Evolutionary conservation across 2,888 invertebrate species (phyloP).

Genomic region (Eueremaeus valkanovi): DNA sequence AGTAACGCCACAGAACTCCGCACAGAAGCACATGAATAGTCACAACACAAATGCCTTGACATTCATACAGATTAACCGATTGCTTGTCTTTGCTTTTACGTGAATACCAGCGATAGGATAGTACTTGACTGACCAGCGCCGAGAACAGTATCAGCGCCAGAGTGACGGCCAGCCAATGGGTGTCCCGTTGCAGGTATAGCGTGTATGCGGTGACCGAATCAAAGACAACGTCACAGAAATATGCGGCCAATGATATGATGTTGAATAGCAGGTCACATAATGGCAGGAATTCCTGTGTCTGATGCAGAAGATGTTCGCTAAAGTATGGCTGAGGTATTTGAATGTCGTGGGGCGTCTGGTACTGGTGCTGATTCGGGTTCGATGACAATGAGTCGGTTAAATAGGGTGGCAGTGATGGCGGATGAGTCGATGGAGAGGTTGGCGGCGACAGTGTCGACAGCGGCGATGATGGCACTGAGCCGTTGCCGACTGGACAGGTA

Average conservation of each 20-base stretch:
- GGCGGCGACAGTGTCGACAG: neutral
- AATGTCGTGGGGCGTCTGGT: neutral
- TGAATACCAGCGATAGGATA: constrained; percentile 52
- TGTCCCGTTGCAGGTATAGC: constrained; percentile 57
- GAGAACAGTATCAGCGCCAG: constrained; percentile 68
- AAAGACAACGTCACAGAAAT: constrained; percentile 86
- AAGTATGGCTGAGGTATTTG: constrained; percentile 31
- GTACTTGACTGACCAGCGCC: constrained; percentile 62
- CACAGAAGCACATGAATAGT: constrained; percentile 52
- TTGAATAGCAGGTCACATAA: constrained; percentile 87
- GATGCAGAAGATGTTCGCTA: neutral
- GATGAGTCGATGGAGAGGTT: neutral
- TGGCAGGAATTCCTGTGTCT: constrained; percentile 69
- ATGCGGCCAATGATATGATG: constrained; percentile 80
- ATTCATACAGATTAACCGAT: neutral
- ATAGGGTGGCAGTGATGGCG: constrained; percentile 3
- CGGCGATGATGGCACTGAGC: neutral
- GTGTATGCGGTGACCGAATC: constrained; percentile 81
- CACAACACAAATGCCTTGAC: neutral
- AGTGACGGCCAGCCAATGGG: constrained; percentile 52
- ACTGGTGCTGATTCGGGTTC: neutral
- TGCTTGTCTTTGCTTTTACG: constrained; percentile 16
- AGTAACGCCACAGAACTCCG: constrained; percentile 63
- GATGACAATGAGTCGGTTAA: constrained; percentile 1
- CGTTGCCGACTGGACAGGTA: neutral